phyloP scores from a whole-genome alignment of 1,140 invertebrate species.

The Brachionus manjavacas region DNA sequence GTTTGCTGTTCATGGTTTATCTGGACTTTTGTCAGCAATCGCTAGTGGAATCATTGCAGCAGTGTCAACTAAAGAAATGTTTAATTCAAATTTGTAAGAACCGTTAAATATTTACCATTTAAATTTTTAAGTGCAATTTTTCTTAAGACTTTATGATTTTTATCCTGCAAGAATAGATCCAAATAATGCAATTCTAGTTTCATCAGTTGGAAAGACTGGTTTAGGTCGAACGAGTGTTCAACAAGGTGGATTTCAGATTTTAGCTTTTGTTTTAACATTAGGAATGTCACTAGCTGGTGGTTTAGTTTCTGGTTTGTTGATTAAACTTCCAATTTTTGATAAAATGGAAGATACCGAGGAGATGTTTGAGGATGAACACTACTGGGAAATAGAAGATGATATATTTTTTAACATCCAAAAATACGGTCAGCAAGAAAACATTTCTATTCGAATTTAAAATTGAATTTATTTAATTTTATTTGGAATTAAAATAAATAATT shows the following conservation, averaged over 20 bases:
- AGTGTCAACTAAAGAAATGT: slow-evolving; percentile 50
- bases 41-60: slow-evolving; percentile 71
- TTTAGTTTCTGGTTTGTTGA: slow-evolving; percentile 68
- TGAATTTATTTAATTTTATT: no score
- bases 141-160: slow-evolving; percentile 58
- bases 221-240: slow-evolving; percentile 62
- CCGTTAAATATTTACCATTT: not conserved
- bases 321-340: not conserved
- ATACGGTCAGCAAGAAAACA: not conserved
- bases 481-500: not conserved
- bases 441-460: not conserved
- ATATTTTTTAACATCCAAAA: not conserved
- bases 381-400: slow-evolving; percentile 4
- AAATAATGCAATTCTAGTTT: slow-evolving; percentile 46
- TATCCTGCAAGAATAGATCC: slow-evolving; percentile 59
- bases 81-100: not conserved
- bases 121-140: not conserved
- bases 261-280: slow-evolving; percentile 68
- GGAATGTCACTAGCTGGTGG: slow-evolving; percentile 69
- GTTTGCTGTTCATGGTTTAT: slow-evolving; percentile 91
- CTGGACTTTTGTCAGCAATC: slow-evolving; percentile 76
- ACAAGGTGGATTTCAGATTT: slow-evolving; percentile 74
- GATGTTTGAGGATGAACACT: slow-evolving; percentile 31
- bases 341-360: slow-evolving; percentile 12
- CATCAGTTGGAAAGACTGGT: slow-evolving; percentile 51